These are phyloP conservation scores for Tragelaphus strepsiceros DNA, from an alignment of 2,113 vertebrate genomes.

Conservation along the genomic window DNA sequence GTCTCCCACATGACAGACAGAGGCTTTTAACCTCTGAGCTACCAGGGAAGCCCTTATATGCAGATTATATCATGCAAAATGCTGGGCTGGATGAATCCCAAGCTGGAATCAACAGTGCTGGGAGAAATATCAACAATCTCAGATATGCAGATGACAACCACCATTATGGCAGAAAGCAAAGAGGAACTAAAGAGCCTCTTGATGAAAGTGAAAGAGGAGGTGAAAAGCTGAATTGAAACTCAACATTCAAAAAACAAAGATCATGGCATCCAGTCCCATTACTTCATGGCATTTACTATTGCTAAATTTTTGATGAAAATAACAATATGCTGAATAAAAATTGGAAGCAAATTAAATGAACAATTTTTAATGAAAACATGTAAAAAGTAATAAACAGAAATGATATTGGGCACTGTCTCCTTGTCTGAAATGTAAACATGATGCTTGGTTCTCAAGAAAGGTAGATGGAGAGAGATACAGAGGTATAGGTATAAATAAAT, in stretches of 20 bases:
- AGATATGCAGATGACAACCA: not conserved
- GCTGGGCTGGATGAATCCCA: not conserved
- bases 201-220: not conserved
- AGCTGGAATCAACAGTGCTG: not conserved
- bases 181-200: not conserved
- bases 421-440: not conserved
- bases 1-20: too few species aligned
- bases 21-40: too few species aligned
- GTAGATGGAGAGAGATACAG: not conserved
- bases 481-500: not conserved
- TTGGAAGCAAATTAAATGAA: not conserved
- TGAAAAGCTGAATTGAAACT: not conserved
- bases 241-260: not conserved
- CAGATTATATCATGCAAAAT: not conserved
- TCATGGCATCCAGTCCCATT: not conserved
- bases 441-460: not conserved
- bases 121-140: not conserved
- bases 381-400: not conserved
- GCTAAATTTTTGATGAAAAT: not conserved
- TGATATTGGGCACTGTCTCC: not conserved
- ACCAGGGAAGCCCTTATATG: not conserved
- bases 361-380: not conserved
- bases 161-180: not conserved
- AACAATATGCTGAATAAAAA: not conserved
- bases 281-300: not conserved